A percentile compares a stretch with the other conserved stretches of the same genome.
phyloP scores from a whole-genome alignment of 2,888 invertebrate genomes.

The Rhorus exstirpatorius region DNA sequence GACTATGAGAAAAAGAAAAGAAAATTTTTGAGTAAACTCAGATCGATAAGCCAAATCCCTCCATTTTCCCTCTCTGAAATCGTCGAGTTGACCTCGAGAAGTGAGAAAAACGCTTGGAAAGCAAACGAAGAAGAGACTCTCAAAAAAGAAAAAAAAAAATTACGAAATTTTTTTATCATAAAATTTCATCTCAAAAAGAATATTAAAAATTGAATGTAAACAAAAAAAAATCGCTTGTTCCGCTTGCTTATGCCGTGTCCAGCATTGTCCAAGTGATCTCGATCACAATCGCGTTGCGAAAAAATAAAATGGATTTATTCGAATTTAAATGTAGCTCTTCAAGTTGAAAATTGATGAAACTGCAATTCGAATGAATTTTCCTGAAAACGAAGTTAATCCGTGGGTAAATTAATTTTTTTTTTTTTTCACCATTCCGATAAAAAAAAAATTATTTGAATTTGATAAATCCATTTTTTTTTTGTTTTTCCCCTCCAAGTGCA shows the following conservation, averaged over 20 bases:
- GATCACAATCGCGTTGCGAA: slow-evolving; percentile 5
- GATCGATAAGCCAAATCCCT: slow-evolving; percentile 47
- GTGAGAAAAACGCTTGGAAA: background rate
- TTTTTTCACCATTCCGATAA: no score
- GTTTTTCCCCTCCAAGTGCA: no score
- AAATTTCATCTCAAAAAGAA: background rate
- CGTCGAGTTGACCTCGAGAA: slow-evolving; percentile 26
- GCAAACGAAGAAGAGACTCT: background rate
- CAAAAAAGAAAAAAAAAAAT: no score
- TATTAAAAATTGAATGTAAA: background rate
- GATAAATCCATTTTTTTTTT: slow-evolving; percentile 35
- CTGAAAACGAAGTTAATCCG: background rate
- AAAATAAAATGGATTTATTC: slow-evolving; percentile 30
- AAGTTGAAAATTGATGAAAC: background rate
- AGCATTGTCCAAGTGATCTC: slow-evolving; percentile 40
- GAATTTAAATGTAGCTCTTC: background rate
- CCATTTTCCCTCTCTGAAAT: background rate
- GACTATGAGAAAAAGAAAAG: slow-evolving; percentile 8
- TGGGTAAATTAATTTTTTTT: no score
- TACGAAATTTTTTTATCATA: background rate
- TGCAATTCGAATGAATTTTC: background rate
- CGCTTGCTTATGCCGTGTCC: slow-evolving; percentile 56
- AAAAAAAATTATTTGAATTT: background rate
- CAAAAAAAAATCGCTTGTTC: slow-evolving; percentile 66
- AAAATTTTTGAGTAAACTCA: no score